A percentile compares a stretch with the other conserved stretches of the same genome.
Conservation (phyloP, 2,888 invertebrate species). For the Villa cingulata region DNA sequence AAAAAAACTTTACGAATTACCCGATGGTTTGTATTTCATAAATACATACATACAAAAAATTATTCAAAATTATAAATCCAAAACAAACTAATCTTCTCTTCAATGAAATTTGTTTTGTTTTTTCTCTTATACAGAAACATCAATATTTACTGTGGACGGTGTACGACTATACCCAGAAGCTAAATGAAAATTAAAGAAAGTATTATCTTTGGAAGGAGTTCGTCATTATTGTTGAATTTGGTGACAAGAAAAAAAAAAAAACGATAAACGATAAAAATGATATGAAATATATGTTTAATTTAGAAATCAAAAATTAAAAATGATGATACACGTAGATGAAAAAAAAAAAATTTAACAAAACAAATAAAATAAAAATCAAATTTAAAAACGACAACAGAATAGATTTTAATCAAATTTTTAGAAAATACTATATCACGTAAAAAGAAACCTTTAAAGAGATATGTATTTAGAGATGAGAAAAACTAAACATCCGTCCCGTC, state of each 20-base stretch:
- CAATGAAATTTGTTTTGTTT: not conserved
- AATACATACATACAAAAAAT: not conserved
- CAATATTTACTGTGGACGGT: constrained; percentile 91
- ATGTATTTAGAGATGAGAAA: no score
- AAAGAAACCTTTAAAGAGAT: not conserved
- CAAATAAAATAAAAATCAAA: no score
- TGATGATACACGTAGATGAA: not conserved
- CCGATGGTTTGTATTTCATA: constrained; percentile 59
- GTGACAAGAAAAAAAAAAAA: not conserved
- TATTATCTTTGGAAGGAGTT: constrained; percentile 36
- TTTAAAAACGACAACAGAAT: no score
- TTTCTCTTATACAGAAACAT: constrained; percentile 51
- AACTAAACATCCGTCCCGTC: not conserved
- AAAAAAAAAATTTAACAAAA: no score
- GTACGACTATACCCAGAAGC: constrained; percentile 69
- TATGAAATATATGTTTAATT: no score
- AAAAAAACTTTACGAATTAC: constrained; percentile 75
- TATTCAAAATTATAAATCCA: not conserved
- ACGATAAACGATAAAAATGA: not conserved
- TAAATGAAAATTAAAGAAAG: constrained; percentile 39
- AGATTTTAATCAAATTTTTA: no score
- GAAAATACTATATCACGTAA: no score
- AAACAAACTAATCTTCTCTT: no score
- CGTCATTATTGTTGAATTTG: constrained; percentile 34
- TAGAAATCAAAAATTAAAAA: not conserved